These are phyloP conservation scores for Andricus grossulariae DNA, from an alignment of 1,140 invertebrate species.

Conservation along the genomic window DNA sequence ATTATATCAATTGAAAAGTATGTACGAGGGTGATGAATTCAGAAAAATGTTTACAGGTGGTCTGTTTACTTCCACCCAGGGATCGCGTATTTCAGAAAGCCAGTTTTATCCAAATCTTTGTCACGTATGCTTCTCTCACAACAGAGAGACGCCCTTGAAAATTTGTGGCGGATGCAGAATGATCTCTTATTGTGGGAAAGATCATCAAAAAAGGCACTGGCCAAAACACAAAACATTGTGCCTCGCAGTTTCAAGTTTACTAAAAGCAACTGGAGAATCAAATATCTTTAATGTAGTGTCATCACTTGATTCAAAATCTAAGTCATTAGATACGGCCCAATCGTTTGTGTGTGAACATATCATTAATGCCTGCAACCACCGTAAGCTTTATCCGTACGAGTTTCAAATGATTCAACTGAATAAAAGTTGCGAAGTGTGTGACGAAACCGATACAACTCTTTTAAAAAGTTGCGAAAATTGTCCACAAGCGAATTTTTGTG, in stretches of 20 bases:
- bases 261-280: not conserved
- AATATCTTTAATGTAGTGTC: not conserved
- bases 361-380: not conserved
- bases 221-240: not conserved
- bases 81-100: not conserved
- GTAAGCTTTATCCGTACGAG: not conserved
- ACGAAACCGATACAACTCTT: not conserved
- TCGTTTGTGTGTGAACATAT: not conserved
- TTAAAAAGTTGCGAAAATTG: not conserved
- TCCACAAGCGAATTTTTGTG: constrained; percentile 14
- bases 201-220: not conserved
- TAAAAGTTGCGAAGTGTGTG: not conserved
- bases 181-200: not conserved
- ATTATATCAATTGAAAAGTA: not conserved
- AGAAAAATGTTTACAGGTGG: not conserved
- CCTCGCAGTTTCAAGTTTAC: not conserved
- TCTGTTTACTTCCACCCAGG: not conserved
- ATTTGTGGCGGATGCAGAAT: constrained; percentile 4
- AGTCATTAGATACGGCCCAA: not conserved
- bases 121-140: not conserved
- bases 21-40: not conserved
- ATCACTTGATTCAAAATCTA: not conserved
- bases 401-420: not conserved
- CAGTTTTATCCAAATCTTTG: constrained; percentile 12
- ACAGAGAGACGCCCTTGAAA: not conserved